These are phyloP conservation scores for Papilio dardanus DNA, from an alignment of 1,140 invertebrate genomes.

Conservation along the genomic window DNA sequence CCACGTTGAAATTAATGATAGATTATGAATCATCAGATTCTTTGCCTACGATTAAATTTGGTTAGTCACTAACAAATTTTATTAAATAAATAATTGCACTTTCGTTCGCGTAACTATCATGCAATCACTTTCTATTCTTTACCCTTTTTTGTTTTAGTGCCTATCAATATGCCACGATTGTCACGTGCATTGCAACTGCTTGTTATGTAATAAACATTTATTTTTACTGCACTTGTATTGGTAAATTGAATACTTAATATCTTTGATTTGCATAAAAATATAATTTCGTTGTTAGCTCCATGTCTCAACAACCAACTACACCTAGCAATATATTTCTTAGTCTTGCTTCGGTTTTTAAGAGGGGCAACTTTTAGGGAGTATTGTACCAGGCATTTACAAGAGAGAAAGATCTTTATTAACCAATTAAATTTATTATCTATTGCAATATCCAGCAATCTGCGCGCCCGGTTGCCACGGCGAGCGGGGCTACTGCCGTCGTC, in stretches of 20 bases:
- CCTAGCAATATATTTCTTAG: too few relatives aligned
- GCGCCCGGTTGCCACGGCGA: conserved; percentile 90
- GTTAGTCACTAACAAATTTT: neutral
- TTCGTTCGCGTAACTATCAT: neutral
- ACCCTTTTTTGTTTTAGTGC: neutral
- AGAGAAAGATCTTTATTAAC: too few relatives aligned
- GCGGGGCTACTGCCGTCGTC: conserved; percentile 92
- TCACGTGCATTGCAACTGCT: neutral
- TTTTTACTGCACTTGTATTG: too few relatives aligned
- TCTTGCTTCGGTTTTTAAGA: too few relatives aligned
- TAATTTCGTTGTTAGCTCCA: too few relatives aligned
- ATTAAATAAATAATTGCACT: neutral
- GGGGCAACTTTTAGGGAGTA: too few relatives aligned
- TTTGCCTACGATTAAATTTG: neutral
- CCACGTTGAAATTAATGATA: too few relatives aligned
- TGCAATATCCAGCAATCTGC: conserved; percentile 91
- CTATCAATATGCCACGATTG: neutral
- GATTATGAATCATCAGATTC: neutral
- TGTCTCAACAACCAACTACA: too few relatives aligned
- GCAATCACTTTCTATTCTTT: conserved; percentile 4
- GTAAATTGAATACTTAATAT: too few relatives aligned
- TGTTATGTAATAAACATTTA: too few relatives aligned
- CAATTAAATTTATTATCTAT: neutral
- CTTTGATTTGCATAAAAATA: too few relatives aligned
- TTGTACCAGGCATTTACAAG: too few relatives aligned